Evolutionary conservation across 1,140 invertebrate species (phyloP).

Genomic region (Ridgeia piscesae): DNA sequence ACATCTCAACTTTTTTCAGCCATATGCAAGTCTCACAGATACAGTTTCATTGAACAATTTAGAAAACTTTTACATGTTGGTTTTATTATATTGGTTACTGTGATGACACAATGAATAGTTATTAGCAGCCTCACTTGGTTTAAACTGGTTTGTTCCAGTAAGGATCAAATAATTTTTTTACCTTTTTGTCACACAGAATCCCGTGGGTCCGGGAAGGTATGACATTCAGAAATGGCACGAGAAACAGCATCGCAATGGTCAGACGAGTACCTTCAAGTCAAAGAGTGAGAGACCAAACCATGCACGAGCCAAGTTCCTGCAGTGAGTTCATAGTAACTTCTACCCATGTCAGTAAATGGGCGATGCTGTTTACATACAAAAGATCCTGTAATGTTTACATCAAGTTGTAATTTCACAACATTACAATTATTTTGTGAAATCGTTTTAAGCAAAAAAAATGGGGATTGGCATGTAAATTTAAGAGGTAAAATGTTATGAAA

Average conservation of each 20-base stretch:
- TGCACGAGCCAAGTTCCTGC: conserved; percentile 46
- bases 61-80: no score
- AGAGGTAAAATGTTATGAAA: no score
- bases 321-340: conserved; percentile 32
- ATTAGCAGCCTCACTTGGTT: not conserved
- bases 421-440: no score
- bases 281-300: conserved; percentile 42
- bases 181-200: conserved; percentile 41
- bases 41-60: no score
- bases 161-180: not conserved
- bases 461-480: no score
- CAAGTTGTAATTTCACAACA: no score
- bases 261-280: conserved; percentile 50
- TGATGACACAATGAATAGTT: no score
- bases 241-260: conserved; percentile 49
- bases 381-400: no score
- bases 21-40: no score
- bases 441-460: no score
- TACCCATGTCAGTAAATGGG: not conserved
- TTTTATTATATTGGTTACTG: no score
- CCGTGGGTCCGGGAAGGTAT: conserved; percentile 54
- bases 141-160: not conserved
- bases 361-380: not conserved
- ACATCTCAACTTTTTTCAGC: no score
- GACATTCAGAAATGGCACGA: conserved; percentile 55